A percentile compares a stretch with the other conserved stretches of the same genome.
Evolutionary conservation across 2,797 vertebrate species (phyloP).

Genomic region (Centroberyx gerrardi): DNA sequence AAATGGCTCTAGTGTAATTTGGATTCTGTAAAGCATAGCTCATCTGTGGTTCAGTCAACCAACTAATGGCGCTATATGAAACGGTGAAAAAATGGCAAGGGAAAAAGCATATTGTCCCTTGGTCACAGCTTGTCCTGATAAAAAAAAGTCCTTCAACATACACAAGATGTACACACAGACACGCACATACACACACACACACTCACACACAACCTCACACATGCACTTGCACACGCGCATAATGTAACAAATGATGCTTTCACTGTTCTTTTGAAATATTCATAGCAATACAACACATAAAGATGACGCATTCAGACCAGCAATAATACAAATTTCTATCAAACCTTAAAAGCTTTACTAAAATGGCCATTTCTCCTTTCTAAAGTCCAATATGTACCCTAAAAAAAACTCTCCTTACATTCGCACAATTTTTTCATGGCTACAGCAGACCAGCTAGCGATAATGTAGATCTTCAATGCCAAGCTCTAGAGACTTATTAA

Average conservation of each 20-base stretch:
- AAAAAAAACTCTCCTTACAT: conserved; percentile 1
- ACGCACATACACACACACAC: neutral
- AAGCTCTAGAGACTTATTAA: conserved; percentile 34
- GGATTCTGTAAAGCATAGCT: conserved; percentile 81
- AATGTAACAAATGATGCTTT: conserved; percentile 1
- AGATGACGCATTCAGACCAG: neutral
- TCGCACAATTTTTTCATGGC: conserved; percentile 4
- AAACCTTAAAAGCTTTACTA: conserved; percentile 29
- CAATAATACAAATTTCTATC: neutral
- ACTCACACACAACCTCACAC: neutral
- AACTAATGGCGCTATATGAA: conserved; percentile 74
- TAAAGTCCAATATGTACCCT: neutral
- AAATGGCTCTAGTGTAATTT: conserved; percentile 81
- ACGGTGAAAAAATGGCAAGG: conserved; percentile 54
- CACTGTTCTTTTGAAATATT: conserved; percentile 26
- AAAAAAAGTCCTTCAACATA: conserved; percentile 58
- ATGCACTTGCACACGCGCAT: neutral
- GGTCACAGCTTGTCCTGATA: conserved; percentile 43
- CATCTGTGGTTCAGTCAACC: conserved; percentile 81
- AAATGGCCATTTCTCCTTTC: neutral
- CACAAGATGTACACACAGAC: neutral
- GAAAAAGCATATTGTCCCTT: conserved; percentile 54
- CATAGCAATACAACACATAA: conserved; percentile 19
- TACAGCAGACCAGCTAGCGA: neutral
- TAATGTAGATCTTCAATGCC: neutral